These are phyloP conservation scores for Isichthys henryi DNA, from an alignment of 2,113 vertebrate genomes.

Conservation along the genomic window DNA sequence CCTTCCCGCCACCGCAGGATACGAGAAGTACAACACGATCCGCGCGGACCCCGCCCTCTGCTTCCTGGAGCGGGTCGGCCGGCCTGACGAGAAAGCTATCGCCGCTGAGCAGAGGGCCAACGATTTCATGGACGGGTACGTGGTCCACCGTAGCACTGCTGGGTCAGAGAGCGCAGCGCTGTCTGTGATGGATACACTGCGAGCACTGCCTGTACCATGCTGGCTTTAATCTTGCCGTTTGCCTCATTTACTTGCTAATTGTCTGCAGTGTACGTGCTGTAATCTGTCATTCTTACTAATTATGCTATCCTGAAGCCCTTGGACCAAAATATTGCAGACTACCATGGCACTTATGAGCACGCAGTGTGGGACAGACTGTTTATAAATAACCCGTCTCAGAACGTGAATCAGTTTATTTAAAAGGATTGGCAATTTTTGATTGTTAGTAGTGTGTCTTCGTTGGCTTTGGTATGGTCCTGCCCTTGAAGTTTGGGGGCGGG, in stretches of 20 bases:
- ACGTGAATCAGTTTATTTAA: not conserved
- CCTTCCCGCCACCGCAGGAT: constrained; percentile 59
- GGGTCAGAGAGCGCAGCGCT: not conserved
- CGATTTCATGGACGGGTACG: constrained; percentile 93
- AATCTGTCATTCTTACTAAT: not conserved
- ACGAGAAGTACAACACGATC: constrained; percentile 98
- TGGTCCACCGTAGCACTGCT: not conserved
- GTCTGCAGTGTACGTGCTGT: not conserved
- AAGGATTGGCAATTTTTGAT: not conserved
- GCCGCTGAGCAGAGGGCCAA: constrained; percentile 94
- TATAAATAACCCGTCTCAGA: not conserved
- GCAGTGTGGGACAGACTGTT: not conserved
- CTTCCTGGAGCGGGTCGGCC: constrained; percentile 90
- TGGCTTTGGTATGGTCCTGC: not conserved
- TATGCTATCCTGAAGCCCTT: not conserved
- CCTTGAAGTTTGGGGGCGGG: not conserved
- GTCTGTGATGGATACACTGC: not conserved
- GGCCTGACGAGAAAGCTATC: constrained; percentile 95
- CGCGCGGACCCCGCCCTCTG: constrained; percentile 85
- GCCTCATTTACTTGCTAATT: not conserved
- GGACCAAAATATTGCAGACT: not conserved
- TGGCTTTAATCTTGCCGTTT: not conserved
- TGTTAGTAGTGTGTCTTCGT: not conserved
- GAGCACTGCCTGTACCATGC: not conserved
- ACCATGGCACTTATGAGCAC: not conserved